Evolutionary conservation across 2,797 vertebrate species (phyloP), one percentile per base, ranked within the genome.

Genomic region (Lithobates sylvaticus): DNA sequence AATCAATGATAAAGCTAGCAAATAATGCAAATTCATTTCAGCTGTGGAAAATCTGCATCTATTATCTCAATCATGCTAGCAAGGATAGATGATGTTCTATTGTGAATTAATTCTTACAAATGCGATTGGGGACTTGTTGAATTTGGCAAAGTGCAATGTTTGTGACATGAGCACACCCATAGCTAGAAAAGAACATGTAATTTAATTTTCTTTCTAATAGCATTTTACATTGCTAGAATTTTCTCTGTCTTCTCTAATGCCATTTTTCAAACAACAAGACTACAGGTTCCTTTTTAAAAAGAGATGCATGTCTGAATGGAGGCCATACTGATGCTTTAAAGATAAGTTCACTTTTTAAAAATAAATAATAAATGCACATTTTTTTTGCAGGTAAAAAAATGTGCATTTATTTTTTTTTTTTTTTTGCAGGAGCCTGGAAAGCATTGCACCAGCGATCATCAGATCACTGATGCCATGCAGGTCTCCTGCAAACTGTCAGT

Each of bases 1-100:
- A 85, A 84, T 84, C 36, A 78, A 84, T 84, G 83, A 77, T 32
- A 84, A 85, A 67, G 64, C 26, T 85, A 72, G 77, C 76, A 73
- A 73, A 85, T 78, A 72, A 78, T 73, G 76, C 36, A 78, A 85
- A 85, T 72, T 85, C 36, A 65, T 68, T 78, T 72, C 76, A 79
- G 76, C 83, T 85, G 76, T 44, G 70, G 12, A 58, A 78, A 79
- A 78, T 85, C 76, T 85, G 83, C 83, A 85, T 85, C 34, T 72
- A 84, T 84, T 84, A 84, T 71, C 76, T 79, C 54, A 78, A 73
- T 85, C 67, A 78, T 73, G 3, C 32, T 73, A 47, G 36, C 69
- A 73, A 13, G 23, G 68, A 78, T 79, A 85, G 65, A 84, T 29
- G 70, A 34, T 70, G 75, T 77, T 78, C 76, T 64, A 78, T 64